Evolutionary conservation across 2,888 invertebrate genomes (phyloP).

Genomic region (Marronus borbonicus): DNA sequence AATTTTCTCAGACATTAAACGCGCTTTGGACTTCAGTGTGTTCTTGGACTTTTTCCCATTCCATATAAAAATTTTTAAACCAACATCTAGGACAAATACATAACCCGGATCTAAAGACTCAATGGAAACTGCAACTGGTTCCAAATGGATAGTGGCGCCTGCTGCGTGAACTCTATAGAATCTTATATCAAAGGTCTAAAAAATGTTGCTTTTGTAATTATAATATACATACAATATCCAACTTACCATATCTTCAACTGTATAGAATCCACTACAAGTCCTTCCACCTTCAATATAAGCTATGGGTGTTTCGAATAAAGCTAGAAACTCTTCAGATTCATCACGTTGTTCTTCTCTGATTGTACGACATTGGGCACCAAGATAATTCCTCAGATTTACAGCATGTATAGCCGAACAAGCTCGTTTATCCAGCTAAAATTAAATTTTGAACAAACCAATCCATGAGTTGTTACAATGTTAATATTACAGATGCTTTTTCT

Average conservation of each 20-base stretch:
- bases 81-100: conserved; percentile 93
- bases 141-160: conserved; percentile 90
- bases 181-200: conserved; percentile 84
- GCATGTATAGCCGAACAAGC: conserved; percentile 99
- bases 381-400: conserved; percentile 95
- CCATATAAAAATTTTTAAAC: conserved; percentile 92
- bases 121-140: conserved; percentile 83
- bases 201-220: not conserved
- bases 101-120: conserved; percentile 90
- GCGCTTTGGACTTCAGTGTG: conserved; percentile 88
- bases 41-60: conserved; percentile 90
- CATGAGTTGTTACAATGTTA: not conserved
- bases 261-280: conserved; percentile 97
- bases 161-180: conserved; percentile 92
- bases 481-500: conserved; percentile 88
- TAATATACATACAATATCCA: conserved; percentile 70
- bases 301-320: conserved; percentile 91
- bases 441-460: conserved; percentile 2
- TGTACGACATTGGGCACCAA: conserved; percentile 95
- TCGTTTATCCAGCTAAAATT: conserved; percentile 87
- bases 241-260: conserved; percentile 89
- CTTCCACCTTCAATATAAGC: conserved; percentile 98
- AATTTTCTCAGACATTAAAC: conserved; percentile 97
- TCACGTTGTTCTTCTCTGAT: conserved; percentile 97
- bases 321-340: conserved; percentile 96